A percentile compares a stretch with the other conserved stretches of the same genome.
Evolutionary conservation across 2,797 vertebrate genomes (phyloP).

Genomic region (Sandelia bainsii): DNA sequence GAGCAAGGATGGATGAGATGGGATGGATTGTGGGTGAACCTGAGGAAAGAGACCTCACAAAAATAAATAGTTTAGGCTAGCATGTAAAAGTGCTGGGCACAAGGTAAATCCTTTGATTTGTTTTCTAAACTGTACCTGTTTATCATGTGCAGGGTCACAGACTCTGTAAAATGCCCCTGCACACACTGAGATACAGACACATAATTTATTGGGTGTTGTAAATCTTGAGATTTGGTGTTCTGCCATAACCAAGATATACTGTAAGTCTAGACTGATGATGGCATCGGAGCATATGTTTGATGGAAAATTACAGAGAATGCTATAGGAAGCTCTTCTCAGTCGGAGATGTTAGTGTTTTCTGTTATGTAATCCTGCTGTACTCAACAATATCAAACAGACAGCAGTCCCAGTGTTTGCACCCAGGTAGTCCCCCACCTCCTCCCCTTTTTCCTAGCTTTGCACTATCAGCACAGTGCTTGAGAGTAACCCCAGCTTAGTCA

Average conservation of each 20-base stretch:
- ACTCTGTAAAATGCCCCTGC: neutral
- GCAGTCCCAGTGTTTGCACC: slow-evolving; percentile 65
- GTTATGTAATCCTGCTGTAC: slow-evolving; percentile 69
- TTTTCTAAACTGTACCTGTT: neutral
- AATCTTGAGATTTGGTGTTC: slow-evolving; percentile 1
- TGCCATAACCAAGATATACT: neutral
- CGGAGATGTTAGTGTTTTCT: slow-evolving; percentile 50
- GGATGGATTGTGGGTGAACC: slow-evolving; percentile 16
- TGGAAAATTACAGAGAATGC: slow-evolving; percentile 1
- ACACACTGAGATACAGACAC: neutral
- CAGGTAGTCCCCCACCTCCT: slow-evolving; percentile 65
- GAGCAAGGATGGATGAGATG: slow-evolving; percentile 21
- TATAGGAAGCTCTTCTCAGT: slow-evolving; percentile 32
- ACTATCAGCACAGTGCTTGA: slow-evolving; percentile 60
- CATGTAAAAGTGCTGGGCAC: slow-evolving; percentile 3
- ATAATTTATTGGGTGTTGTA: slow-evolving; percentile 11
- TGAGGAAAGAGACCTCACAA: slow-evolving; percentile 10
- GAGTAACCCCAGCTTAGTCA: slow-evolving; percentile 64
- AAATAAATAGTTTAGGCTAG: slow-evolving; percentile 18
- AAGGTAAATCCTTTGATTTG: slow-evolving; percentile 10
- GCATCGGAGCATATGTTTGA: neutral
- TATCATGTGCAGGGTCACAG: neutral
- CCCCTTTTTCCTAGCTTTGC: slow-evolving; percentile 42
- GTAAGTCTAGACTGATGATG: slow-evolving; percentile 5
- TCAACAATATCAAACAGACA: slow-evolving; percentile 65